Evolutionary conservation across 1,140 invertebrate genomes (phyloP), one percentile per base, ranked within the genome.

Genomic region (Drosophila mojavensis): DNA sequence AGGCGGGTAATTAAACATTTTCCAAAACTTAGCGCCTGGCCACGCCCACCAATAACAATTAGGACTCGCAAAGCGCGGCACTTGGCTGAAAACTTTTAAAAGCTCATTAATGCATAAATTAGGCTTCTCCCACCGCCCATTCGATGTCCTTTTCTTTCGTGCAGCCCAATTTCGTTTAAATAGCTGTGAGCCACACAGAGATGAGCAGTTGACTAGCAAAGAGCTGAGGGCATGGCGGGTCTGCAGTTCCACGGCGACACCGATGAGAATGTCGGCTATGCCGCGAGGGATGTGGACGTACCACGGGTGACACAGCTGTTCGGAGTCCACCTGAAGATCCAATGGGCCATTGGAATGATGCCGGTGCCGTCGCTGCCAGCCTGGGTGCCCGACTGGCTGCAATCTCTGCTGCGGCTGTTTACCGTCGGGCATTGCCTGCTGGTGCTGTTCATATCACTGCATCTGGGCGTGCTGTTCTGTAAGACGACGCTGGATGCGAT

Each of bases 31-130:
- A 33, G 48, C 70, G 70, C 64, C 56, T 28, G 30, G 17, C 17
- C 47, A 67, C 65, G 58, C 71, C 65, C 51, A 33, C n/a, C 45
- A 28, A 53, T 26, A 63, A 58, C 70, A 77, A 67, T 66, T 55
- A 76, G 41, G 56, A 53, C 45, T 47, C 33, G 17, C 64, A 59
- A 20, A 41, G 33, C 55, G 60, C 64, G 55, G 69, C 61, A 71
- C 58, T 70, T 69, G 60, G 60, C 51, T 59, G 72, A 65, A 73
- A 83, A 89, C 85, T 90, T 89, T 88, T 89, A 89, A 89, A 89
- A 89, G 51, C 80, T 89, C 84, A 89, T 89, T 89, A 89, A 80
- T 84, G 84, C 84, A 89, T 89, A 89, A 73, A 89, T 84, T 89
- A 67, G 56, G 30, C 20, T 51, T 58, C 24, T 5, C 36, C 5